Evolutionary conservation across 2,888 invertebrate species (phyloP).

Genomic region (Agrilus mali): DNA sequence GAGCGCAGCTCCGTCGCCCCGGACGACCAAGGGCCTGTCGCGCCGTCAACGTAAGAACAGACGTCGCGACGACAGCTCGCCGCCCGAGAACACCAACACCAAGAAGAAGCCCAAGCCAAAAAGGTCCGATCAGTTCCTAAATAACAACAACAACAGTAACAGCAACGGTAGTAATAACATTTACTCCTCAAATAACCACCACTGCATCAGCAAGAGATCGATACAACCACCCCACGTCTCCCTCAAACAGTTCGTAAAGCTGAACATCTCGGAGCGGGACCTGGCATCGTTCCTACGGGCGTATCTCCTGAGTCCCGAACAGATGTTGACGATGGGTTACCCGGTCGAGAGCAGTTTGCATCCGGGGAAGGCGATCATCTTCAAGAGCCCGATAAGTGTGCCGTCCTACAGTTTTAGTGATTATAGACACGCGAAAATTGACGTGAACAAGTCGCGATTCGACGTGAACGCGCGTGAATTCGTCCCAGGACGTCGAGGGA

Average conservation of each 20-base stretch:
- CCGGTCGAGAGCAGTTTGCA: conserved; percentile 52
- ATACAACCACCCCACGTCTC: conserved; percentile 22
- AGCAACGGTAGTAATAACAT: neutral
- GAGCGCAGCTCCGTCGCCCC: conserved; percentile 34
- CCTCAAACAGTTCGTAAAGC: conserved; percentile 30
- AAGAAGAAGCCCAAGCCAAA: conserved; percentile 13
- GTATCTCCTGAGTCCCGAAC: conserved; percentile 48
- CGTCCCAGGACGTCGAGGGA: conserved; percentile 35
- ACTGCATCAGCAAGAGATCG: neutral
- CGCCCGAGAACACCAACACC: conserved; percentile 21
- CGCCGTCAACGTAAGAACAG: conserved; percentile 42
- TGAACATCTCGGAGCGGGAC: conserved; percentile 39
- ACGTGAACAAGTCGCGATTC: conserved; percentile 24
- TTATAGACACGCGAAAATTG: conserved; percentile 6
- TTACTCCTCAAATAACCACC: neutral
- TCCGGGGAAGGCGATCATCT: conserved; percentile 50
- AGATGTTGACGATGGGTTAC: conserved; percentile 56
- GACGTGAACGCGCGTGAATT: conserved; percentile 59
- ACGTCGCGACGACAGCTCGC: conserved; percentile 20
- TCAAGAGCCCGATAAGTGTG: conserved; percentile 31
- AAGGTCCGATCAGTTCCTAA: conserved; percentile 1
- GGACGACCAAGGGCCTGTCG: conserved; percentile 39
- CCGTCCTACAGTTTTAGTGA: conserved; percentile 7
- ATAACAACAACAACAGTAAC: neutral
- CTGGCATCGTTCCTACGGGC: conserved; percentile 45